A percentile compares a stretch with the other conserved stretches of the same genome.
Evolutionary conservation across 1,140 invertebrate species (phyloP).

Genomic region (Drosophila burlai): DNA sequence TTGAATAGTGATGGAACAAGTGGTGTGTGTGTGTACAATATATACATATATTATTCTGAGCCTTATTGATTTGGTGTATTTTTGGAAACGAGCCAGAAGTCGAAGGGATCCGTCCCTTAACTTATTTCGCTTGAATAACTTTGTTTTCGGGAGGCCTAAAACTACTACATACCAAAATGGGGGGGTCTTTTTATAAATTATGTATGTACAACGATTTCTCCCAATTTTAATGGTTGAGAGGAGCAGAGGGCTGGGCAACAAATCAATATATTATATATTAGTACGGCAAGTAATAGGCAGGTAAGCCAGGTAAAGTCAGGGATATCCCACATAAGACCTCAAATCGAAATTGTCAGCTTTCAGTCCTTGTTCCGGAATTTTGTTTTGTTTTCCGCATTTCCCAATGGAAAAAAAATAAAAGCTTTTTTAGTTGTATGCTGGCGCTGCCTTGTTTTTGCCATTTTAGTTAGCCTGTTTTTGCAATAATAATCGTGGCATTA

Average conservation of each 20-base stretch:
- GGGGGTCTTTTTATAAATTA: conserved; percentile 52
- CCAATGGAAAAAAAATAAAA: conserved; percentile 19
- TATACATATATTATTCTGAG: background rate
- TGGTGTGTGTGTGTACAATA: background rate
- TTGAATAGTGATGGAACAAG: background rate
- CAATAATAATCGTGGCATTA: conserved; percentile 66
- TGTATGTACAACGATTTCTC: conserved; percentile 37
- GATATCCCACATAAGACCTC: conserved; percentile 17
- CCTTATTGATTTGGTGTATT: conserved; percentile 44
- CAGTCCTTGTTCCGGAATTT: conserved; percentile 14
- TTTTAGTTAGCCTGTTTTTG: conserved; percentile 41
- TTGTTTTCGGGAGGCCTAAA: conserved; percentile 24
- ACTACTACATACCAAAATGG: conserved; percentile 11
- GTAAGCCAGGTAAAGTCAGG: conserved; percentile 1
- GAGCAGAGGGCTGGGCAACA: background rate
- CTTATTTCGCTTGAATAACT: conserved; percentile 46
- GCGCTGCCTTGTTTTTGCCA: conserved; percentile 12
- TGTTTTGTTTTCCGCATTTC: conserved; percentile 9
- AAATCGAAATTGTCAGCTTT: conserved; percentile 42
- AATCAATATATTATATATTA: conserved; percentile 36
- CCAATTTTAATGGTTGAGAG: conserved; percentile 43
- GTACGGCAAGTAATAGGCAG: conserved; percentile 1
- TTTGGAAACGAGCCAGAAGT: conserved; percentile 6
- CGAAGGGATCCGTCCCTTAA: conserved; percentile 7
- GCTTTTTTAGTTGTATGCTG: conserved; percentile 47